A percentile compares a stretch with the other conserved stretches of the same genome.
Conservation (phyloP, 1,140 invertebrate species). For the Meloidogyne floridensis region DNA sequence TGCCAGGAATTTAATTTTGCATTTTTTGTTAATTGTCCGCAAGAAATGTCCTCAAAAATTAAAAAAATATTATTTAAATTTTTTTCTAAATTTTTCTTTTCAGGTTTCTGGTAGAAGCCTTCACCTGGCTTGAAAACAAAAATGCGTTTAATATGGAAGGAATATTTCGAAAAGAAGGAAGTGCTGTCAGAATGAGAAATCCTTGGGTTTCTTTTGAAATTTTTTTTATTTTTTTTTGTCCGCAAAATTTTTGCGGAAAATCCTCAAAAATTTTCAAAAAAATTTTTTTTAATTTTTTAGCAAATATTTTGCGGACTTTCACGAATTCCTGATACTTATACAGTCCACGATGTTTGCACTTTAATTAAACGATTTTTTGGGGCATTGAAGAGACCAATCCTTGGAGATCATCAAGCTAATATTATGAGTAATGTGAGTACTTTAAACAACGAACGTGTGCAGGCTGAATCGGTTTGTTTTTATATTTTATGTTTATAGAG, state of each 20-base stretch:
- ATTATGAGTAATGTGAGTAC: conserved; percentile 43
- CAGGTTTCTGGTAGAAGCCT: conserved; percentile 40
- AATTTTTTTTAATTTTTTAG: conserved; percentile 12
- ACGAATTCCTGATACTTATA: conserved; percentile 27
- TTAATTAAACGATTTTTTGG: conserved; percentile 45
- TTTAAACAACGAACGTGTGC: not conserved
- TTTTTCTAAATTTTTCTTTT: not conserved
- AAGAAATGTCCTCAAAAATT: too few species aligned
- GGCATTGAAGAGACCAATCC: conserved; percentile 31
- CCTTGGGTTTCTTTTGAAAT: conserved; percentile 19
- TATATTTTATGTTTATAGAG: too few species aligned
- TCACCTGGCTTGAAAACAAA: conserved; percentile 26
- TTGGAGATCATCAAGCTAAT: conserved; percentile 31
- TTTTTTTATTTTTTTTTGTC: not conserved
- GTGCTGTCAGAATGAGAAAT: conserved; percentile 31
- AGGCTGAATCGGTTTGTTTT: not conserved
- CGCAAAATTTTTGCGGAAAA: too few species aligned
- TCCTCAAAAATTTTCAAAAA: too few species aligned
- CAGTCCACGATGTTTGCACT: conserved; percentile 39
- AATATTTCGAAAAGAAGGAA: conserved; percentile 45
- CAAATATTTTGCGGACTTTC: conserved; percentile 34
- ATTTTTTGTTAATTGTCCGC: too few species aligned
- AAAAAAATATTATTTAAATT: not conserved
- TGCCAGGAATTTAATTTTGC: too few species aligned
- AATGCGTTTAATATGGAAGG: conserved; percentile 37